Percentiles rank a stretch among this genome's conserved stretches.
Evolutionary conservation across 2,888 invertebrate genomes (phyloP).

Genomic region (Cantharis rustica): DNA sequence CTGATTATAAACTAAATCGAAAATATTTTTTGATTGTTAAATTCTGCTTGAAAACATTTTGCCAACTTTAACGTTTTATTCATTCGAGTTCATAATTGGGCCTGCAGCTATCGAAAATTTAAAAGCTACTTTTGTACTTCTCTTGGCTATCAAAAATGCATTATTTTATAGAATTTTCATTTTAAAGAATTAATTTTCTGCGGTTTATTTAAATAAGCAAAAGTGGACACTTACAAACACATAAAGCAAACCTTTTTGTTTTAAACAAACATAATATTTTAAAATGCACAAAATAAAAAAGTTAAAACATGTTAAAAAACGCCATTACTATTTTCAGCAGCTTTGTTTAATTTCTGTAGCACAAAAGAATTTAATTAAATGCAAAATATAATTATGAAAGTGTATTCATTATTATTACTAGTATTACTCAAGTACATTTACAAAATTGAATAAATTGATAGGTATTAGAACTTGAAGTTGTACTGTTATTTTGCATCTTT

Average conservation of each 20-base stretch:
- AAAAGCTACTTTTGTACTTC: not conserved
- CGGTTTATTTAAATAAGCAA: not conserved
- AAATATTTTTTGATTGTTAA: not conserved
- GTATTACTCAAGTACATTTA: not conserved
- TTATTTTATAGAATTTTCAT: not conserved
- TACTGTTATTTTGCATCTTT: no score
- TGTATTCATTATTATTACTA: not conserved
- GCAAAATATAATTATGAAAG: not conserved
- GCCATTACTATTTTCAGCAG: not conserved
- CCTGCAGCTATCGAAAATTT: not conserved
- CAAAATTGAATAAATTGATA: not conserved
- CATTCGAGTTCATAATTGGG: not conserved
- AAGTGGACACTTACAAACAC: not conserved
- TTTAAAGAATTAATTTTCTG: not conserved
- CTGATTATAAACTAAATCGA: not conserved
- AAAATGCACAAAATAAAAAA: not conserved
- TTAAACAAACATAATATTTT: not conserved
- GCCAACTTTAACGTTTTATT: not conserved
- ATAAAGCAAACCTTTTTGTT: not conserved
- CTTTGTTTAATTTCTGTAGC: not conserved
- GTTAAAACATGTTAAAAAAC: not conserved
- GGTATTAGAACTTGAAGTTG: no score
- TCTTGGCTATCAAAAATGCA: not conserved
- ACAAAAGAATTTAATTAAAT: not conserved
- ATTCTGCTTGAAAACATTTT: not conserved